These are phyloP conservation scores for Anser brachyrhynchus DNA, from an alignment of 2,113 vertebrate species.

Conservation along the genomic window DNA sequence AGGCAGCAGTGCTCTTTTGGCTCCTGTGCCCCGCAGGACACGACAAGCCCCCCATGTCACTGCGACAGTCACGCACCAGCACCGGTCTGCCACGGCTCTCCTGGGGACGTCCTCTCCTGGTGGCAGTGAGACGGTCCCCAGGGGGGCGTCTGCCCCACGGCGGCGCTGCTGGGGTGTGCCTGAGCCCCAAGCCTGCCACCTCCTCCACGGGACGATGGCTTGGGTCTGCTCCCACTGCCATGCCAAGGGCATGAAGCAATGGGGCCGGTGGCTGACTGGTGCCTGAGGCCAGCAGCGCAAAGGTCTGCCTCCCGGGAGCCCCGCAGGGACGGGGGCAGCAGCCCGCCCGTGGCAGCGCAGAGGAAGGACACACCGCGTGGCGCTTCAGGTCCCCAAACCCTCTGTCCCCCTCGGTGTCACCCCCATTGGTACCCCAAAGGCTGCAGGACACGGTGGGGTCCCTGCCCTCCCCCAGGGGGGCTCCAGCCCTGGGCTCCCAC, in stretches of 20 bases:
- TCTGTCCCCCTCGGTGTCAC: fast-evolving
- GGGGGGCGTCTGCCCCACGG: no score
- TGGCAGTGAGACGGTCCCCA: not conserved
- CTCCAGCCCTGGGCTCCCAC: not conserved
- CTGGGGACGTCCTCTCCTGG: fast-evolving
- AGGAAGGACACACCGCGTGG: not conserved
- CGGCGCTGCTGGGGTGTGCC: no score
- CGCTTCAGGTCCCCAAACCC: not conserved
- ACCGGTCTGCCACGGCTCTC: fast-evolving
- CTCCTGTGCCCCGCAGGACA: no score
- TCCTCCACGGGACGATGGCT: fast-evolving
- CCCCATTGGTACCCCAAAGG: not conserved
- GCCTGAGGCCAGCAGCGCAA: not conserved
- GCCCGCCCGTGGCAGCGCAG: not conserved
- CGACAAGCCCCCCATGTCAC: no score
- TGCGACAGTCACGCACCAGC: not conserved
- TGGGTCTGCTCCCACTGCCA: fast-evolving
- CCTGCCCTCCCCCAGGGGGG: not conserved
- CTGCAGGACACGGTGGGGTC: not conserved
- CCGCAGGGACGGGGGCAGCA: fast-evolving
- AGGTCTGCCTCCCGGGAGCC: not conserved
- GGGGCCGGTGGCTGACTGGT: fast-evolving
- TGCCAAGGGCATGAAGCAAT: not conserved
- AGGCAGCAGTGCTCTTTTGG: no score
- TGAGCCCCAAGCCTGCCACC: not conserved